Evolutionary conservation across 2,113 vertebrate species (phyloP), one percentile per base, ranked within the genome.

Genomic region (Gnathonemus echidnorhynchus): DNA sequence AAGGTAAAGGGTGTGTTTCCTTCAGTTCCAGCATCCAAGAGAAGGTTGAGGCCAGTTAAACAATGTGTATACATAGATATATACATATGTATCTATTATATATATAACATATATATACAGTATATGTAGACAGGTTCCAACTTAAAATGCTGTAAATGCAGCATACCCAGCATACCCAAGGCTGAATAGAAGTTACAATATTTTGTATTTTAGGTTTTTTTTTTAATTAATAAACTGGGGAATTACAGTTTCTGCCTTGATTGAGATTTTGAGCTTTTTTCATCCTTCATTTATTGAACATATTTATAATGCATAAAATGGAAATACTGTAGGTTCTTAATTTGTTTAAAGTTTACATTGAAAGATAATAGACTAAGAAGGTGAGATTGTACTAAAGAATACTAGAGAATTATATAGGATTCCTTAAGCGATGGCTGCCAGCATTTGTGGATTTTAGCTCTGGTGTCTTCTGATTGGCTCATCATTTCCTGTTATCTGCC

Each of bases 401-500:
- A 17, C 70, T 77, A 39, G 70, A 42, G 74, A 19, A 19, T 80
- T 80, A 39, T 77, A 9, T 77, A 42, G 31, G 31, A 80, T 42
- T 80, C 2, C 35, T 17, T 17, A 39, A 39, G 74, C 35, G 0
- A 42, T 80, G 74, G 74, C 70, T 77, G 31, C 70, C 70, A 1
- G 31, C 35, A 35, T 80, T 42, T 19, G 74, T 42, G 74, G 15
- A 21, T 39, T 80, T 39, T 35, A 19, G 35, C 74, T 42, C 31
- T 6, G 31, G 15, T 19, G 31, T 17, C 31, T 42, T 31, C 74
- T 39, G 74, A 77, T 77, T 77, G 74, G 15, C 35, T 77, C 31
- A 39, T 77, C 1, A 5, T 77, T 77, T 49, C 80, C 52, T 91
- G 91, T 93, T 93, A 92, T 94, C 90, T 91, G 90, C 19, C 77